Evolutionary conservation across 2,888 invertebrate genomes (phyloP), one percentile per base, ranked within the genome.

Genomic region (Melinaea marsaeus): DNA sequence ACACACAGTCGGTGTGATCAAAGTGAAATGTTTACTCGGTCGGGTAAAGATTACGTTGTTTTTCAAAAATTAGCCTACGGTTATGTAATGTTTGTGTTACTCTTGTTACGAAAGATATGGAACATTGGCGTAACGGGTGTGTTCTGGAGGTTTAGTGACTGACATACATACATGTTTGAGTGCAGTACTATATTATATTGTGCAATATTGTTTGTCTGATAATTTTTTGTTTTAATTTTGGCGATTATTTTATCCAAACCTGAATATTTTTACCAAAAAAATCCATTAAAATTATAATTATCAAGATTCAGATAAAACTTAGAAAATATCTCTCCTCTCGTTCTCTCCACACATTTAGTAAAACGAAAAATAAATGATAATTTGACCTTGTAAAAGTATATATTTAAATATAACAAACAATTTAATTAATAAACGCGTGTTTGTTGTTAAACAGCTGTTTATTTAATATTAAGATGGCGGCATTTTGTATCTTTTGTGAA

Each of bases 11-110:
- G 81, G 85, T 77, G 72, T 70, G 78, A 77, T 83, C 86, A 87
- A 88, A 88, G 85, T 62, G 71, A 69, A 66, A 60, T 83, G 83
- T 84, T 83, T 81, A 76, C 78, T 72, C 75, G 78, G 78, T 77
- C 72, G 74, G 79, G 65, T 61, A n/a, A 63, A 84, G 82, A 86
- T 87, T 81, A 80, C 85, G 86, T 83, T 83, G 84, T 84, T 88
- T 83, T 85, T 83, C 80, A 80, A 85, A 88, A 88, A 72, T 87
- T 85, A 84, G 83, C 84, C 78, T 74, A 75, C 71, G 76, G 76
- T 71, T 79, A 83, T 80, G 76, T 74, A 86, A 86, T 86, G 80
- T 85, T 79, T 82, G 78, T 76, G 73, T 72, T 76, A 68, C 72
- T 75, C 75, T 75, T 78, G 79, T 83, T 82, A 76, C 79, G 75